Evolutionary conservation across 2,888 invertebrate genomes (phyloP), one percentile per base, ranked within the genome.

Genomic region (Endotricha flammealis): DNA sequence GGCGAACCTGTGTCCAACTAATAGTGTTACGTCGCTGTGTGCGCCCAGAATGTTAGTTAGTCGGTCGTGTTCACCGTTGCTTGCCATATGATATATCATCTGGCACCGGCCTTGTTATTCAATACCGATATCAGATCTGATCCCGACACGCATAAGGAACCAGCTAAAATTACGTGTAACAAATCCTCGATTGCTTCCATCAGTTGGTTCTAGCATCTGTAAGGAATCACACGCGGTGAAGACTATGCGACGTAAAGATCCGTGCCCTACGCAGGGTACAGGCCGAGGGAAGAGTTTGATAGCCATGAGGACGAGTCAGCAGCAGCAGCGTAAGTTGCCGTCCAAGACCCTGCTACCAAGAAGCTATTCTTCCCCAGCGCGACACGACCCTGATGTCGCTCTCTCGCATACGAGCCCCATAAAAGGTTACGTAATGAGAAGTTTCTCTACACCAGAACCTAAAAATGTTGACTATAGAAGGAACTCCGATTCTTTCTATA

Each of bases 61-160:
- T 65, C 57, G 57, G 64, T 59, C 72, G 76, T 81, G 82, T 48
- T 71, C 77, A 75, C 61, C 62, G 74, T 77, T 73, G 69, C 78
- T 65, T 79, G 64, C 64, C 78, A 78, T 78, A 76, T 82, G 76
- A 77, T 72, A 79, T 83, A 79, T 77, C 76, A 78, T 73, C 73
- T 65, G 61, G 59, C 58, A 64, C 51, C 65, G 64, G 65, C 85
- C 82, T 82, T 77, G 83, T 70, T 63, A 83, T 53, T 48, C 45
- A 72, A 83, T 79, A 83, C 64, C 58, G 81, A 62, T 64, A 83
- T 73, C 64, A 53, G 64, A 86, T 78, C 65, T 58, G 49, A 44
- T 57, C 57, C 66, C 60, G 65, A 75, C 64, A 77, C 70, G 67
- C 67, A 68, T 76, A 73, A 45, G 66, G 71, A 69, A 73, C 72